Evolutionary conservation across 1,140 invertebrate genomes (phyloP), one percentile per base, ranked within the genome.

Genomic region (Doryteuthis pealeii): DNA sequence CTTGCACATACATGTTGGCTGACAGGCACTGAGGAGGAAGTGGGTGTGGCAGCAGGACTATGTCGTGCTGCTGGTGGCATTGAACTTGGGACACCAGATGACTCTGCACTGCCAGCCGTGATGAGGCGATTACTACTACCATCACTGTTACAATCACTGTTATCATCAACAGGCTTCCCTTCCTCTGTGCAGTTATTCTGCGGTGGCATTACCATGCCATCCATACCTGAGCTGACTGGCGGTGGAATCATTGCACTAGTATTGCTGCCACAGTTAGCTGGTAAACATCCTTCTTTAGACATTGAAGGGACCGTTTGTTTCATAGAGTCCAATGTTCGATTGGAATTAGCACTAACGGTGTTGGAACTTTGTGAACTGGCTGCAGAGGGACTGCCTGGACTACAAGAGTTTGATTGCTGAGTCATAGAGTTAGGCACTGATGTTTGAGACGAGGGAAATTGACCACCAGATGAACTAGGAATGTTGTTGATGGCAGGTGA

Each of bases 391-490:
- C 54, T 62, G 26, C 22, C 26, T 62, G 54, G 54, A 28, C 54
- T 62, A 62, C 54, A 62, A 62, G 54, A 62, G 26, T 62, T 62
- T 62, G 18, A 62, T 62, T 62, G 54, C 26, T 62, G 54, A 74
- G 40, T 58, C 33, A 62, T 74, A 49, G 79, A 78, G 77, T 77
- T 79, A 79, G 80, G 81, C 81, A 82, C 80, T 78, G 81, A 78
- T n/a, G n/a, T n/a, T n/a, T n/a, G n/a, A n/a, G n/a, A n/a, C 67
- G 81, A 80, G 54, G 76, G 77, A 62, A 80, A 74, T 73, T 83
- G 73, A 74, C 79, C 81, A 75, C 81, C 81, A 69, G 79, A 78
- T 65, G 81, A 80, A 75, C 81, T 83, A 30, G 80, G 77, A 75
- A 81, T 79, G 71, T 74, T 77, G 72, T 79, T 79, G 49, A 79